Conservation (phyloP, 2,888 invertebrate species). For the Myopa tessellatipennis region DNA sequence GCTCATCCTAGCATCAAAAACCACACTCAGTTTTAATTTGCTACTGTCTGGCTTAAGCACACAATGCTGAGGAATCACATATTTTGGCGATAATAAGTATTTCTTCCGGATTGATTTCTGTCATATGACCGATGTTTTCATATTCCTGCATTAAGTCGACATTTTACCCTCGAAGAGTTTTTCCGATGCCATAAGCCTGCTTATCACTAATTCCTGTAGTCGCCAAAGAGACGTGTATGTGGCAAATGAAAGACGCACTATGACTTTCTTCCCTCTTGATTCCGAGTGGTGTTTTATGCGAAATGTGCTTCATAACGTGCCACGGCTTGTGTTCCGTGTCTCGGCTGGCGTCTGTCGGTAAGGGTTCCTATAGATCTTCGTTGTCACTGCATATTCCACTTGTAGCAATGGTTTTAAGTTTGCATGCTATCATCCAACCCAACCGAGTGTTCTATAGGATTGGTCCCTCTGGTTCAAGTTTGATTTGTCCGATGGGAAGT, state of each 20-base stretch:
- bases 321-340: not conserved
- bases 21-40: slow-evolving; percentile 34
- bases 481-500: too few relatives aligned
- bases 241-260: not conserved
- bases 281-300: slow-evolving; percentile 37
- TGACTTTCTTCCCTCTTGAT: too few relatives aligned
- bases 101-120: slow-evolving; percentile 25
- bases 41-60: not conserved
- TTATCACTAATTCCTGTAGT: slow-evolving; percentile 24
- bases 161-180: slow-evolving; percentile 14
- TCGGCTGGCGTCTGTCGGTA: not conserved
- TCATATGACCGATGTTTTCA: not conserved
- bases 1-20: slow-evolving; percentile 35
- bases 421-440: too few relatives aligned
- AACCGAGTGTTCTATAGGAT: too few relatives aligned
- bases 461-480: too few relatives aligned
- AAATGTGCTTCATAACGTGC: slow-evolving; percentile 49
- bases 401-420: too few relatives aligned
- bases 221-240: not conserved
- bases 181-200: slow-evolving; percentile 47
- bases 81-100: slow-evolving; percentile 13
- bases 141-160: not conserved
- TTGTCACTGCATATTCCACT: too few relatives aligned
- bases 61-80: slow-evolving; percentile 19
- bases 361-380: not conserved